These are phyloP conservation scores for Zelostemma sp. DNA, from an alignment of 1,140 invertebrate genomes.

Conservation along the genomic window DNA sequence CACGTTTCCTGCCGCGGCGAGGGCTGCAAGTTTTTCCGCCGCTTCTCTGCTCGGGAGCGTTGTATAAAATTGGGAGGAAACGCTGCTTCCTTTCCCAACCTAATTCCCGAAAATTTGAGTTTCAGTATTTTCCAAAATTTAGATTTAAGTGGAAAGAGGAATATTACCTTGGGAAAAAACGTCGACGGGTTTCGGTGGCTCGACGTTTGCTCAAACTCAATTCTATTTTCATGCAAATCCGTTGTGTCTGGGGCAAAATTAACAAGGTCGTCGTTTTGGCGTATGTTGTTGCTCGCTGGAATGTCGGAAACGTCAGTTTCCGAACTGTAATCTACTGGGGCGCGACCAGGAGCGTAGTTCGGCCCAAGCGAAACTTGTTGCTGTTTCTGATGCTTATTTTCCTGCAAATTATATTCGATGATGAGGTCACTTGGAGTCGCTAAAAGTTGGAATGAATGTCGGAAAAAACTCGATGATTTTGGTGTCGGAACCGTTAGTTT, in stretches of 20 bases:
- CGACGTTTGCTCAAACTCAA: conserved; percentile 52
- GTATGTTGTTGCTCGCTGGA: conserved; percentile 17
- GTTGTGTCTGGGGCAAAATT: conserved; percentile 26
- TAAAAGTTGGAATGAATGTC: background rate
- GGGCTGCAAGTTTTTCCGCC: conserved; percentile 69
- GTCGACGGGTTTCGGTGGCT: conserved; percentile 39
- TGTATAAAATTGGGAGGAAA: conserved; percentile 63
- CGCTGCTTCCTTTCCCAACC: conserved; percentile 7
- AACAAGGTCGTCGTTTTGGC: conserved; percentile 28
- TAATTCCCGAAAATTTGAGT: background rate
- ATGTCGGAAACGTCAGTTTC: conserved; percentile 39
- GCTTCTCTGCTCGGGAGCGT: conserved; percentile 69
- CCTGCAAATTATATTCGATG: conserved; percentile 10
- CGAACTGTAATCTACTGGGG: conserved; percentile 59
- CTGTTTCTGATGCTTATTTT: conserved; percentile 51
- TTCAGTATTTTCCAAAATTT: too few species aligned
- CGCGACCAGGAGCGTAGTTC: conserved; percentile 52
- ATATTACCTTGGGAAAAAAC: conserved; percentile 47
- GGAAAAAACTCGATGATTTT: too few species aligned
- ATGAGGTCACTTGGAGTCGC: background rate
- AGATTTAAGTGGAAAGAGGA: background rate
- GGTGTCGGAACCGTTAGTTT: too few species aligned
- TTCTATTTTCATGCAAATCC: conserved; percentile 58
- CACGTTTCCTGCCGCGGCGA: conserved; percentile 71
- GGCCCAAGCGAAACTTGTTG: conserved; percentile 52